A percentile compares a stretch with the other conserved stretches of the same genome.
These are phyloP conservation scores for Cyanoderma ruficeps DNA, from an alignment of 2,113 vertebrate genomes.

Conservation along the genomic window DNA sequence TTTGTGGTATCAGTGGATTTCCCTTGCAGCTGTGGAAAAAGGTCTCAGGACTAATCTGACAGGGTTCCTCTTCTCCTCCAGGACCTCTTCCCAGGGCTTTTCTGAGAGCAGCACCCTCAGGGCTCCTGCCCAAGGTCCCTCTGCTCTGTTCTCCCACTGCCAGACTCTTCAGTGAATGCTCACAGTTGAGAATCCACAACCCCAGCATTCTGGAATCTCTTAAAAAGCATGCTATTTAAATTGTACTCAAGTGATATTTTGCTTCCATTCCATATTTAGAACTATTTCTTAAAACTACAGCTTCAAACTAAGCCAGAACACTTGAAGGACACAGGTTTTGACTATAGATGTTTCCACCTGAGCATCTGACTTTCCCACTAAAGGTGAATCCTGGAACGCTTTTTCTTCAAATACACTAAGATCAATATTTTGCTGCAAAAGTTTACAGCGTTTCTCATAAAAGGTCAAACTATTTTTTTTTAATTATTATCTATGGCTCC, in stretches of 20 bases:
- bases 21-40: neutral
- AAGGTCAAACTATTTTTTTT: neutral
- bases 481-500: neutral
- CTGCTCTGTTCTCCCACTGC: neutral
- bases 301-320: neutral
- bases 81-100: neutral
- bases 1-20: neutral
- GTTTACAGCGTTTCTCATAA: neutral
- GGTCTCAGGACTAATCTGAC: neutral
- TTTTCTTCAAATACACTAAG: neutral
- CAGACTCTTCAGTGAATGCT: neutral
- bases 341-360: neutral
- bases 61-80: neutral
- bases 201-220: neutral
- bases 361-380: neutral
- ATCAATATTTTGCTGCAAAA: neutral
- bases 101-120: neutral
- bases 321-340: neutral
- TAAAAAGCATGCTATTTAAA: neutral
- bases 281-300: neutral
- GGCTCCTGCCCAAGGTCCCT: neutral
- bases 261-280: neutral
- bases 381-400: neutral
- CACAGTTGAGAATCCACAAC: neutral
- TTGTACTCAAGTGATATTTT: neutral